Evolutionary conservation across 2,797 vertebrate species (phyloP), one percentile per base, ranked within the genome.

Genomic region (Cephalopachus bancanus): DNA sequence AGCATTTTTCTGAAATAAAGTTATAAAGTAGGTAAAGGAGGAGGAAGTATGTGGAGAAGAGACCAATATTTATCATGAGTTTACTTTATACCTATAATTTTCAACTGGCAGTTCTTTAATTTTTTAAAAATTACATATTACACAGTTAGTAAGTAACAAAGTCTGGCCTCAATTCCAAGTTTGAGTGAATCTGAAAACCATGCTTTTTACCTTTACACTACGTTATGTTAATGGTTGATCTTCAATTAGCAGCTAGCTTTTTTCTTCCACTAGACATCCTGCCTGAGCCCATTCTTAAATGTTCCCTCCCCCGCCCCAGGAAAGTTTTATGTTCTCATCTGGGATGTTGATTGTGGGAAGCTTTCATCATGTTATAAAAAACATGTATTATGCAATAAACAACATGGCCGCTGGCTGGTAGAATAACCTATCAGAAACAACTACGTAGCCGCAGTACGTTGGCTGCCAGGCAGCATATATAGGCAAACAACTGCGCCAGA

Each of bases 31-130:
- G 16, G 2, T 80, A 28, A 30, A 64, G 4, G 28, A 87, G 24
- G 2, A n/a, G 49, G 22, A 88, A 26, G 14, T 81, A 49, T 37
- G 53, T n/a, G 64, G 44, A 57, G 14, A 90, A 81, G 51, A 85
- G 6, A 71, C 4, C 2, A 51, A 24, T 87, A 80, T 78, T 91
- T 85, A 64, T 67, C 28, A 30, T 28, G 28, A 60, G 2, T 26
- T 97, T 72, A 65, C 74, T 74, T 91, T 83, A 26, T 59, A 19
- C 5, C 3, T 44, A 10, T 3, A 81, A 19, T n/a, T 95, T 90
- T 33, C 20, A 85, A 16, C 4, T 96, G 53, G 72, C 69, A 67
- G 92, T 78, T 33, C 96, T 97, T 65, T 10, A 22, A 69, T 85
- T 94, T 33, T 44, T 75, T 1, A 44, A 44, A 44, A 44, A 53